Evolutionary conservation across 2,797 vertebrate genomes (phyloP), one percentile per base, ranked within the genome.

Genomic region (Melanogrammus aeglefinus): DNA sequence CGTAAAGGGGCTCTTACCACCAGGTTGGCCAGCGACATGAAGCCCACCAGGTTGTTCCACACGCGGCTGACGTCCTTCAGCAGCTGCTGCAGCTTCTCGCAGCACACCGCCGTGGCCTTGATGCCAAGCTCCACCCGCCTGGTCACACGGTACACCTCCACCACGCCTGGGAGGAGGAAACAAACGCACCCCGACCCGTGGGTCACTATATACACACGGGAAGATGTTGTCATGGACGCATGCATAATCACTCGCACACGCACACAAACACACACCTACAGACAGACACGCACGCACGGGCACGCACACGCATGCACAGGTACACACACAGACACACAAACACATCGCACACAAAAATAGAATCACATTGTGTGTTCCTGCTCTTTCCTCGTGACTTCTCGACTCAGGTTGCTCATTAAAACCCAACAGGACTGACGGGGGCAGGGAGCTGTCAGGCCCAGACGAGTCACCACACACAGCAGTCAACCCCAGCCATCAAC

Each of bases 41-140:
- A 99, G 90, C 97, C 93, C 16, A 97, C 97, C 10, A 99, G 92
- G 93, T 99, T 99, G 92, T 99, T 97, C 98, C 98, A 99, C 33
- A 99, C 94, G 47, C 96, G 96, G 84, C 96, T 97, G 72, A 99
- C 96, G 90, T 99, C 97, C 92, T 98, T 99, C 83, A 99, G 91
- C 83, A 97, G 90, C 88, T 96, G 93, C 88, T 99, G 98, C 38
- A 99, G 97, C 82, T 97, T 98, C 92, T 99, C 97, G 0, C 97
- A 98, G 81, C 98, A 98, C 51, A 99, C 97, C 0, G 98, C 98
- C 0, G 97, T 98, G 0, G 98, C 97, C 91, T 99, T 99, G 91
- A 99, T 96, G 75, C 97, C 98, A 89, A 99, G 91, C 84, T 99
- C 98, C 79, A 99, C 97, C 0, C 98, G 96, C 78, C 96, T 96